phyloP scores from a whole-genome alignment of 1,140 invertebrate genomes.

The Eciton burchellii region DNA sequence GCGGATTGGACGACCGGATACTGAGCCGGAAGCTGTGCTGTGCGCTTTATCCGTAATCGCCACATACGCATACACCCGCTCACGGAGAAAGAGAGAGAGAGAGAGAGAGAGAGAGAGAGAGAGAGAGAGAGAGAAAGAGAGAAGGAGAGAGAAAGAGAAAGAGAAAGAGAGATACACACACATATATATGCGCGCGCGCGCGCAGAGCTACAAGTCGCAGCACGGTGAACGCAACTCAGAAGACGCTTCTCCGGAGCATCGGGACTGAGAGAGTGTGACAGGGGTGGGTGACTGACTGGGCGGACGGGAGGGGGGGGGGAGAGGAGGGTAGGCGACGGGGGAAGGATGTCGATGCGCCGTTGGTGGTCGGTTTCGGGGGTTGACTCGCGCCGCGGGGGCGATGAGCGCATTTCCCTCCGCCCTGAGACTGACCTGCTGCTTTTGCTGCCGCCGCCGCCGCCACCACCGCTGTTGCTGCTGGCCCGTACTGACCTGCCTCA shows the following conservation, averaged over 20 bases:
- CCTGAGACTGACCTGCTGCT: constrained; percentile 83
- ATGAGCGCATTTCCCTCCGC: constrained; percentile 85
- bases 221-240: constrained; percentile 20
- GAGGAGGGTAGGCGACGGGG: constrained; percentile 71
- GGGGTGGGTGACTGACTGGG: constrained; percentile 45
- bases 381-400: constrained; percentile 85
- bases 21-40: too few relatives aligned
- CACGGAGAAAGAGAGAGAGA: too few relatives aligned
- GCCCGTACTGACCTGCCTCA: constrained; percentile 78
- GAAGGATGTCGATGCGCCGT: constrained; percentile 84
- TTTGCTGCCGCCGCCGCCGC: constrained; percentile 73
- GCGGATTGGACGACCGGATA: too few relatives aligned
- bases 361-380: constrained; percentile 85
- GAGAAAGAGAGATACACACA: too few relatives aligned
- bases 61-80: too few relatives aligned
- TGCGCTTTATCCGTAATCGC: too few relatives aligned
- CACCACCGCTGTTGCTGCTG: constrained; percentile 81
- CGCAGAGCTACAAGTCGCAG: neutral
- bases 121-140: too few relatives aligned
- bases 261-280: constrained; percentile 56
- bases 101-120: too few relatives aligned
- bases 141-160: too few relatives aligned
- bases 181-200: neutral
- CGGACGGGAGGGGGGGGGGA: constrained; percentile 63
- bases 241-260: constrained; percentile 42